Percentiles rank a stretch among this genome's conserved stretches.
Evolutionary conservation across 2,113 vertebrate genomes (phyloP).

Genomic region (Dipodomys spectabilis): DNA sequence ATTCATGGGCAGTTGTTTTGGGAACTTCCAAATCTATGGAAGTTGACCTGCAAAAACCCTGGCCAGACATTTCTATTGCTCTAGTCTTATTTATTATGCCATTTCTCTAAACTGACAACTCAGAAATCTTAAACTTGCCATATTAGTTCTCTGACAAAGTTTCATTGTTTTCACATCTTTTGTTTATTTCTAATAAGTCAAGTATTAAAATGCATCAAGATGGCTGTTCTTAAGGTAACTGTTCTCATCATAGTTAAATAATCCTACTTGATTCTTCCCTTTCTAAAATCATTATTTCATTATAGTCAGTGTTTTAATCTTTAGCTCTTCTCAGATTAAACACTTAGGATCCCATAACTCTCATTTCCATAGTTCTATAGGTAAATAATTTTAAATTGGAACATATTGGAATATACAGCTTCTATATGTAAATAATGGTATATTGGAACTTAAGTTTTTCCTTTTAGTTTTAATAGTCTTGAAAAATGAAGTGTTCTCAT

Average conservation of each 20-base stretch:
- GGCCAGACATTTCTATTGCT: not conserved
- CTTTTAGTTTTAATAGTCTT: not conserved
- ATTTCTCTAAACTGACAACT: constrained; percentile 48
- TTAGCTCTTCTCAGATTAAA: not conserved
- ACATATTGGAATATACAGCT: not conserved
- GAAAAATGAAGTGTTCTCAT: not conserved
- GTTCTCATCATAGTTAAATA: not conserved
- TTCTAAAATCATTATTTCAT: not conserved
- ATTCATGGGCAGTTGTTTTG: not conserved
- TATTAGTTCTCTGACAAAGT: constrained; percentile 1
- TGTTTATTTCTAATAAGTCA: not conserved
- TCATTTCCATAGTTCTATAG: not conserved
- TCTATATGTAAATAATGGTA: not conserved
- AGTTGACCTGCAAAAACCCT: constrained; percentile 31
- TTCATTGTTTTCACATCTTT: not conserved
- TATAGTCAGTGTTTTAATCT: not conserved
- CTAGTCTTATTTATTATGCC: constrained; percentile 14
- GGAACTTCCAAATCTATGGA: not conserved
- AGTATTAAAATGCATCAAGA: not conserved
- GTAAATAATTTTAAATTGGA: not conserved
- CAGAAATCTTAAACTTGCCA: constrained; percentile 55
- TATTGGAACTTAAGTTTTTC: not conserved
- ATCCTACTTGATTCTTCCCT: not conserved
- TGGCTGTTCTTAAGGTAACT: not conserved
- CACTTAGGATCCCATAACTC: not conserved